A percentile compares a stretch with the other conserved stretches of the same genome.
Evolutionary conservation across 92 coral and sea anemone species (phyloP).

Genomic region (Micromussa lordhowensis): DNA sequence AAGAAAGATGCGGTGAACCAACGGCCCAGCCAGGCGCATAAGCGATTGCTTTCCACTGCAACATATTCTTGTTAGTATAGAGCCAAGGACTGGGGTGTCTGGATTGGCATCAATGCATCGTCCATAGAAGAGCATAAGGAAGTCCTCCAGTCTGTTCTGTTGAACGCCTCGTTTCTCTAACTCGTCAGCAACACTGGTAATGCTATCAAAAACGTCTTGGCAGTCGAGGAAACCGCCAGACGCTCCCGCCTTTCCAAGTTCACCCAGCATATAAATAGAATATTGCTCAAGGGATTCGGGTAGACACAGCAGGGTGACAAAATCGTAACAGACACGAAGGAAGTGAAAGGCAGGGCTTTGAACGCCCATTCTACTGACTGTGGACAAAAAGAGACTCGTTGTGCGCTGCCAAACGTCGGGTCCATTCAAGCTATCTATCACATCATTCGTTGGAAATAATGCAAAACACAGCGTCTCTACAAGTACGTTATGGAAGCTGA

Average conservation of each 20-base stretch:
- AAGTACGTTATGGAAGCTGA: constrained; percentile 46
- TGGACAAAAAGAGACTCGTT: constrained; percentile 69
- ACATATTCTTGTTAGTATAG: constrained; percentile 73
- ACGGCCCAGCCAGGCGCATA: constrained; percentile 75
- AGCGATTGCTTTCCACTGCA: constrained; percentile 60
- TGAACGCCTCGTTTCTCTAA: constrained; percentile 50
- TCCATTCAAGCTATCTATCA: constrained; percentile 56
- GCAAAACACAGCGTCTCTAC: constrained; percentile 71
- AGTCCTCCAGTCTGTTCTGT: constrained; percentile 66
- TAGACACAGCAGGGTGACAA: constrained; percentile 67
- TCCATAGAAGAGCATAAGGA: constrained; percentile 76
- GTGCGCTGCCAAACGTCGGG: constrained; percentile 70
- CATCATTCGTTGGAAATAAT: constrained; percentile 74
- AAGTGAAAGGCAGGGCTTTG: constrained; percentile 73
- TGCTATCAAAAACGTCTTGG: constrained; percentile 57
- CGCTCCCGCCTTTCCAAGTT: constrained; percentile 57
- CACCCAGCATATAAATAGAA: constrained; percentile 73
- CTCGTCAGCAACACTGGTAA: constrained; percentile 48
- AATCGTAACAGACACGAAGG: constrained; percentile 88
- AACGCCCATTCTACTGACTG: constrained; percentile 68
- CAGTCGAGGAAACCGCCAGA: constrained; percentile 78
- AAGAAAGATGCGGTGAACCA: constrained; percentile 79
- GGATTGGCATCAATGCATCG: constrained; percentile 93
- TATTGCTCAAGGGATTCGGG: constrained; percentile 57
- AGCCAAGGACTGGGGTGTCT: constrained; percentile 75